A percentile compares a stretch with the other conserved stretches of the same genome.
phyloP scores from a whole-genome alignment of 2,888 invertebrate species.

The Habroteleia sp. region DNA sequence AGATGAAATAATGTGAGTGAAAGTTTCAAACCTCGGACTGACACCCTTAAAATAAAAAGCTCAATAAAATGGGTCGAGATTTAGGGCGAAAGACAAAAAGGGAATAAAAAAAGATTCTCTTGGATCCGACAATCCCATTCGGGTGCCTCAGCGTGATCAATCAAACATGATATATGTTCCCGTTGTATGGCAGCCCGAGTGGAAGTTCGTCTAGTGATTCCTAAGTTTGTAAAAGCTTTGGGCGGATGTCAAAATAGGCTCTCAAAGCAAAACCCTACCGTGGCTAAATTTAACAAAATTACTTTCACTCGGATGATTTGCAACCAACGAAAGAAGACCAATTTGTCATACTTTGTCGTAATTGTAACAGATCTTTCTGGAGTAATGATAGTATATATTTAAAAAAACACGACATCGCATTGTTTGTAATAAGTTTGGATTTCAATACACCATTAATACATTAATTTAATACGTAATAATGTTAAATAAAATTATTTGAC shows the following conservation, averaged over 20 bases:
- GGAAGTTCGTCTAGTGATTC: slow-evolving; percentile 56
- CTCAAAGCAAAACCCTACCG: slow-evolving; percentile 42
- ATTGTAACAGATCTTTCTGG: slow-evolving; percentile 19
- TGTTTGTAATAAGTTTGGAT: too few relatives aligned
- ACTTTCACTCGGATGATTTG: slow-evolving; percentile 34
- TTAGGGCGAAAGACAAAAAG: slow-evolving; percentile 50
- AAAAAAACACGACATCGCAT: too few relatives aligned
- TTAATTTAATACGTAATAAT: slow-evolving; percentile 2
- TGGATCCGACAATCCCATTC: slow-evolving; percentile 54
- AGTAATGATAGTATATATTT: slow-evolving; percentile 3
- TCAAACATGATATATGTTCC: slow-evolving; percentile 61
- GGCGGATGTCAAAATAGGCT: slow-evolving; percentile 56
- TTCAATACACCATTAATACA: too few relatives aligned
- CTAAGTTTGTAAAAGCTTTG: slow-evolving; percentile 62
- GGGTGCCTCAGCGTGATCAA: slow-evolving; percentile 53
- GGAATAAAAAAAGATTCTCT: slow-evolving; percentile 21
- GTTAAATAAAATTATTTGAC: too few relatives aligned
- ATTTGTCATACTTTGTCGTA: slow-evolving; percentile 41
- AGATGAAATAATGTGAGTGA: slow-evolving; percentile 54
- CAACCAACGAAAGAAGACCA: slow-evolving; percentile 21
- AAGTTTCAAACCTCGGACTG: slow-evolving; percentile 51
- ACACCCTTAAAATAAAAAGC: slow-evolving; percentile 39
- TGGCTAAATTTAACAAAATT: slow-evolving; percentile 58
- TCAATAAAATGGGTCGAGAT: slow-evolving; percentile 52
- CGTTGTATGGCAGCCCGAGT: slow-evolving; percentile 44